A percentile compares a stretch with the other conserved stretches of the same genome.
Conservation (phyloP, 2,113 vertebrate species). For the Lepisosteus osseus region DNA sequence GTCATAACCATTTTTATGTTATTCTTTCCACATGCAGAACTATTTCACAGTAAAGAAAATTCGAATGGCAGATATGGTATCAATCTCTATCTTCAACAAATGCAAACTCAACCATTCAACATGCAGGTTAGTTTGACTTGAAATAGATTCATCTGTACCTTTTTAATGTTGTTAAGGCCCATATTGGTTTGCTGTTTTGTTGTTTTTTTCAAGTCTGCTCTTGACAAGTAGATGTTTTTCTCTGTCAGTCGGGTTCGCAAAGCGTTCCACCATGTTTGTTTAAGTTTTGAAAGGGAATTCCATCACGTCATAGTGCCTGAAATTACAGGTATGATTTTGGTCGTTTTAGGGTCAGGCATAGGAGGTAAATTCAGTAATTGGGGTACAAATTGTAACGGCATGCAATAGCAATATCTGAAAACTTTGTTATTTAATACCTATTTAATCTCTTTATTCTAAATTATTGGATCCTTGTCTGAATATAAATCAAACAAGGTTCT, state of each 20-base stretch:
- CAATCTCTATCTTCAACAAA: too few relatives aligned
- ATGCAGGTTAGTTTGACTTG: too few relatives aligned
- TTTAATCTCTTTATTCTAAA: too few relatives aligned
- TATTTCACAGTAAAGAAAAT: too few relatives aligned
- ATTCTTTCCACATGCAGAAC: too few relatives aligned
- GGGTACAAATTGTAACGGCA: background rate
- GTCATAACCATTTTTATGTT: too few relatives aligned
- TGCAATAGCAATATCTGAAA: background rate
- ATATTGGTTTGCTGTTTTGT: conserved; percentile 35
- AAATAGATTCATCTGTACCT: conserved; percentile 43
- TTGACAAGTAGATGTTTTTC: conserved; percentile 36
- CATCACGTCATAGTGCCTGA: conserved; percentile 68
- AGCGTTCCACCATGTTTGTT: conserved; percentile 55
- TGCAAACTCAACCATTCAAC: too few relatives aligned
- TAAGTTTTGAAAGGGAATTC: conserved; percentile 50
- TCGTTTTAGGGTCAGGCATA: conserved; percentile 14
- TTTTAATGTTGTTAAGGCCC: conserved; percentile 39
- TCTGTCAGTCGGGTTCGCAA: conserved; percentile 64
- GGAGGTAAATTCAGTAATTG: conserved; percentile 10
- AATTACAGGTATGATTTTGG: conserved; percentile 26
- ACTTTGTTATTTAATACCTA: background rate
- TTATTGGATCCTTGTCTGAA: too few relatives aligned
- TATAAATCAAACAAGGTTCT: too few relatives aligned
- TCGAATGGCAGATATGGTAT: too few relatives aligned
- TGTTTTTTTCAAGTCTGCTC: conserved; percentile 26